Base-by-base conservation (phyloP, 2,113 vertebrate genomes). In the Diglossa brunneiventris region DNA sequence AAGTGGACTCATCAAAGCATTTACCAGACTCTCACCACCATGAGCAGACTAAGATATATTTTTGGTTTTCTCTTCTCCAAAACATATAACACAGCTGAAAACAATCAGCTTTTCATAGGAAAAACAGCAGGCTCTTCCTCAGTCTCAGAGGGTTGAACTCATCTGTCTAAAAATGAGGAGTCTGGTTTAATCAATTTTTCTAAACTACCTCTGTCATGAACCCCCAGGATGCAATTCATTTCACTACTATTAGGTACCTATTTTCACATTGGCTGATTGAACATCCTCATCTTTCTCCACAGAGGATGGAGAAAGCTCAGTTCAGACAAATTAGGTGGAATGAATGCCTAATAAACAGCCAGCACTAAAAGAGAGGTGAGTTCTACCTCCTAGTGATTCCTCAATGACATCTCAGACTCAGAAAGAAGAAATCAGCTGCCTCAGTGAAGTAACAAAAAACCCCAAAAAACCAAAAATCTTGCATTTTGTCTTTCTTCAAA, bases 51-150 rank as follows among this genome's bases (percentile, higher is more conserved):
- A 35, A 92, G 59, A 63, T 66, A 39, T 50, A 44, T 56, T 80
- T 58, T 72, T 72, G 63, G 11, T 80, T 78, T 82, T 31, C 42
- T 95, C 58, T 84, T 70, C 87, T 93, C 58, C 58, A 56, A 62
- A 95, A 79, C 13, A 30, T 64, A 16, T 39, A 89, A 81, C 76
- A 74, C 68, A 87, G 79, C 75, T 92, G 89, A 96, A 94, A 80
- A 69, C 41, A 80, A 78, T 78, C 74, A 82, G 50, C 14, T 94
- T 83, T 94, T 92, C 91, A 62, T 23, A 76, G 62, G 69, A 95
- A 94, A 41, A 87, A 41, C 91, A 94, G 74, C 74, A 89, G 69
- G 56, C 55, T 74, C 69, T 87, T 93, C 88, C 78, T 82, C 41
- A 76, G 1, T 44, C 44, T 93, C 85, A 83, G 59, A 94, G 53